Evolutionary conservation across 2,113 vertebrate species (phyloP).

Genomic region (Ophthalmolycus amberensis): DNA sequence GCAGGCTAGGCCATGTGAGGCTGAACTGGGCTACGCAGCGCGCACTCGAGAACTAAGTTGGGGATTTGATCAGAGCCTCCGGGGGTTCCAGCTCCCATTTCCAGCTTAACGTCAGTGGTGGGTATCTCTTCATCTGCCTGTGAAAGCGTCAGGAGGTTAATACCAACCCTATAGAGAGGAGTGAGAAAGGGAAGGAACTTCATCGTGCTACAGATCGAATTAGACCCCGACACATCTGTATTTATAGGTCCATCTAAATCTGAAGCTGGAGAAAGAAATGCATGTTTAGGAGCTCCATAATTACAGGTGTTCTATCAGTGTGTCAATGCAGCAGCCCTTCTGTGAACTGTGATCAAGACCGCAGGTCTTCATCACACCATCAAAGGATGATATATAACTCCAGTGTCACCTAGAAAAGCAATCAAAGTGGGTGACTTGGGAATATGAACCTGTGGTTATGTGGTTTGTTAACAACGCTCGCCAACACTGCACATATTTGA

Average conservation of each 20-base stretch:
- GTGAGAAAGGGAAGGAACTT: neutral
- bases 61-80: slow-evolving; percentile 73
- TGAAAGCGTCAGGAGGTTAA: slow-evolving; percentile 74
- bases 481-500: slow-evolving; percentile 16
- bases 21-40: slow-evolving; percentile 58
- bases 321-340: neutral
- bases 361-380: neutral
- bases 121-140: slow-evolving; percentile 75
- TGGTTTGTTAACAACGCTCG: slow-evolving; percentile 33
- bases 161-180: slow-evolving; percentile 48
- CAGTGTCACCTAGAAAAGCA: neutral
- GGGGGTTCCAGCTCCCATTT: slow-evolving; percentile 66
- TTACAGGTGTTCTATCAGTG: neutral
- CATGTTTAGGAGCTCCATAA: neutral
- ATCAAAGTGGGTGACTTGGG: neutral
- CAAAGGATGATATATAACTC: neutral
- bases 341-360: slow-evolving; percentile 13
- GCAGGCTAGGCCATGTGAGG: slow-evolving; percentile 45
- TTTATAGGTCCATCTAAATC: slow-evolving; percentile 32
- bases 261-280: neutral
- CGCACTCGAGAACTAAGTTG: slow-evolving; percentile 59
- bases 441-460: slow-evolving; percentile 10
- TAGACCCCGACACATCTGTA: slow-evolving; percentile 42
- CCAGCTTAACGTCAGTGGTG: slow-evolving; percentile 74
- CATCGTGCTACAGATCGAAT: slow-evolving; percentile 53